These are phyloP conservation scores for Gambusia holbrooki DNA, from an alignment of 2,113 vertebrate species.

Conservation along the genomic window DNA sequence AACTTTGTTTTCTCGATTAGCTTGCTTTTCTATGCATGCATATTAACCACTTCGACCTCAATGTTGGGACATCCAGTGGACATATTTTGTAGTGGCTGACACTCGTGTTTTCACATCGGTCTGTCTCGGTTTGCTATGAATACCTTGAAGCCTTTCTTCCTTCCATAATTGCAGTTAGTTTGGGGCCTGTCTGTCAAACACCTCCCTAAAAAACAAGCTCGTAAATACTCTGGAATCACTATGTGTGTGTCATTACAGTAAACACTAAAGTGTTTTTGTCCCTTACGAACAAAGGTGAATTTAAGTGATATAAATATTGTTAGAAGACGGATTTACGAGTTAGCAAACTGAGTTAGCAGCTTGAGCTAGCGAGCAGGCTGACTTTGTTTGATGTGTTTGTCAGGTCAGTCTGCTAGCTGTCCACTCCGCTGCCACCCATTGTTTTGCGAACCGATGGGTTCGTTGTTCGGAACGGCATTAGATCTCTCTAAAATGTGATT, in stretches of 20 bases:
- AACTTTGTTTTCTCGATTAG: slow-evolving; percentile 35
- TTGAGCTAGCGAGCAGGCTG: slow-evolving; percentile 36
- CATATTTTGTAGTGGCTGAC: neutral
- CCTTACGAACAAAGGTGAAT: accelerated
- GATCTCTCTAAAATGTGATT: neutral
- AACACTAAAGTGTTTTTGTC: accelerated
- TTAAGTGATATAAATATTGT: neutral
- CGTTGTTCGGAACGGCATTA: neutral
- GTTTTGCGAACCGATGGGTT: slow-evolving; percentile 33
- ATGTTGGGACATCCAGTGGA: neutral
- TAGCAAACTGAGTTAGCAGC: slow-evolving; percentile 43
- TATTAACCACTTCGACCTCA: neutral
- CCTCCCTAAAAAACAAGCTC: slow-evolving; percentile 19
- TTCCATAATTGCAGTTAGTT: slow-evolving; percentile 23
- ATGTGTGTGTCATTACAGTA: slow-evolving; percentile 15
- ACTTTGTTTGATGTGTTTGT: slow-evolving; percentile 79
- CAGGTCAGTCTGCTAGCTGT: slow-evolving; percentile 64
- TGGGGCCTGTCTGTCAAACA: slow-evolving; percentile 65
- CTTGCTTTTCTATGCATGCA: neutral
- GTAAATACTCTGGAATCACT: neutral
- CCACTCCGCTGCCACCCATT: slow-evolving; percentile 57
- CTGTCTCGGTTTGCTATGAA: slow-evolving; percentile 1
- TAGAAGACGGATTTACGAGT: slow-evolving; percentile 28
- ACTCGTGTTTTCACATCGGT: neutral
- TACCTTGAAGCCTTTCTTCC: slow-evolving; percentile 18